A percentile compares a stretch with the other conserved stretches of the same genome.
phyloP scores from a whole-genome alignment of 2,888 invertebrate species.

The Thalpophila matura region DNA sequence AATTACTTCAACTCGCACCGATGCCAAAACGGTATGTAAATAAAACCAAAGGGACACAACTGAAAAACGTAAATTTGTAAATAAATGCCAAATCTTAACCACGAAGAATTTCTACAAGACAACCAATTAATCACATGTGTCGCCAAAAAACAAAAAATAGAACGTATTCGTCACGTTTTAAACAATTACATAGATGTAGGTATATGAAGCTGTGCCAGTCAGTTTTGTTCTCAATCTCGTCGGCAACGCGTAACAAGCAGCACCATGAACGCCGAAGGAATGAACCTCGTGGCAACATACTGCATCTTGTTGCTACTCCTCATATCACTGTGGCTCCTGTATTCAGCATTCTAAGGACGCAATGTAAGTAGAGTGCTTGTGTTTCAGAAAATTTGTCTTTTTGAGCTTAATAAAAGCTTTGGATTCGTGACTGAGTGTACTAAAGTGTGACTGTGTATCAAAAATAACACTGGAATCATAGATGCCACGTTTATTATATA shows the following conservation, averaged over 20 bases:
- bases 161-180: slow-evolving; percentile 74
- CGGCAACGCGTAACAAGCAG: slow-evolving; percentile 72
- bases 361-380: slow-evolving; percentile 69
- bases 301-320: slow-evolving; percentile 92
- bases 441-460: slow-evolving; percentile 50
- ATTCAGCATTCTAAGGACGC: slow-evolving; percentile 89
- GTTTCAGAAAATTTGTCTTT: slow-evolving; percentile 25
- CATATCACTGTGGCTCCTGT: slow-evolving; percentile 92
- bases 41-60: slow-evolving; percentile 46
- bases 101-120: slow-evolving; percentile 69
- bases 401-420: slow-evolving; percentile 22
- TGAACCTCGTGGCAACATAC: slow-evolving; percentile 92
- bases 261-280: slow-evolving; percentile 89
- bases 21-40: slow-evolving; percentile 54
- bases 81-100: slow-evolving; percentile 52
- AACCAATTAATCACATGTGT: slow-evolving; percentile 79
- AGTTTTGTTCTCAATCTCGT: slow-evolving; percentile 77
- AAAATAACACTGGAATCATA: slow-evolving; percentile 63
- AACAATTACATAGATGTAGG: slow-evolving; percentile 67
- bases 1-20: slow-evolving; percentile 2
- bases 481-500: slow-evolving; percentile 42
- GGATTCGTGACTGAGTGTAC: slow-evolving; percentile 54
- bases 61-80: slow-evolving; percentile 46
- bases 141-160: slow-evolving; percentile 78
- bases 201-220: slow-evolving; percentile 74